Evolutionary conservation across 1,140 invertebrate genomes (phyloP), one percentile per base, ranked within the genome.

Genomic region (Eupristina koningsbergeri): DNA sequence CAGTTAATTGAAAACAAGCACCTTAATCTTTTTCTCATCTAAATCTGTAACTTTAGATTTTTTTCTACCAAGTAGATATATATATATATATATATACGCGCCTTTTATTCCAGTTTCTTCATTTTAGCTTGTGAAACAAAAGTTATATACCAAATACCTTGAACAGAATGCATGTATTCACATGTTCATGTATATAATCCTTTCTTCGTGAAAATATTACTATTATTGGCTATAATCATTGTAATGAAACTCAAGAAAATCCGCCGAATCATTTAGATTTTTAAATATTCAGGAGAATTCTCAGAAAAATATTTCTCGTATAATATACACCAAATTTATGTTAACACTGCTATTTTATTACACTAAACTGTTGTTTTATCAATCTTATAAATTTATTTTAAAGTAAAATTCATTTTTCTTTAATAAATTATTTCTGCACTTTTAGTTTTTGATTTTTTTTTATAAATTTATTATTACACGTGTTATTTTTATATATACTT

Each of bases 21-120:
- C 22, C 58, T 85, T 78, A 77, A 74, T 81, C 64, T 71, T 45
- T 41, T 67, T 34, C 77, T 77, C 73, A 81, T 81, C 74, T 82
- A 58, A 83, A 75, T 80, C 73, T 69, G 61, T 67, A 67, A 76
- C 29, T 74, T 71, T 84, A 73, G 39, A 64, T 82, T 67, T 61
- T 79, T 78, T n/a, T n/a, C 39, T 8, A 34, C 47, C 58, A 53
- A 5, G 15, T 11, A 74, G 71, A 79, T 80, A 67, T n/a, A n/a
- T n/a, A n/a, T n/a, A n/a, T n/a, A n/a, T n/a, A n/a, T n/a, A n/a
- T n/a, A n/a, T n/a, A n/a, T 80, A 81, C 77, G 84, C 67, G 15
- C 61, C 5, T 47, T 75, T 75, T 17, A 2, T 15, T 75, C n/a
- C 45, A 34, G 73, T 9, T 75, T 17, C 47, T 45, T 26, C 41